phyloP scores from a whole-genome alignment of 2,888 invertebrate species.

The Thereva unica region DNA sequence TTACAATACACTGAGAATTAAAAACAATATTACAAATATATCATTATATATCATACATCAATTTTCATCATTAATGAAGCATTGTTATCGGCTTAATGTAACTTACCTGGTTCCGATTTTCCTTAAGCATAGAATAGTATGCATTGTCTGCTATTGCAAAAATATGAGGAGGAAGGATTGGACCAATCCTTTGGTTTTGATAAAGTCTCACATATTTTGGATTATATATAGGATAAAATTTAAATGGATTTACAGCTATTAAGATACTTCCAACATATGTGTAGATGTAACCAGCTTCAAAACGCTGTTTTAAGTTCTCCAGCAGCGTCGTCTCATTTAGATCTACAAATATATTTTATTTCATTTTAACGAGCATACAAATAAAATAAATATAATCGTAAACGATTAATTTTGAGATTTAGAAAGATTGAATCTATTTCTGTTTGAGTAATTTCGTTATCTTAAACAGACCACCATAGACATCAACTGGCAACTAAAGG shows the following conservation, averaged over 20 bases:
- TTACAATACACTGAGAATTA: conserved; percentile 76
- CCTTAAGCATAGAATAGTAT: conserved; percentile 91
- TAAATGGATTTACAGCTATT: conserved; percentile 92
- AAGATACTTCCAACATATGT: conserved; percentile 95
- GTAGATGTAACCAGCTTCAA: conserved; percentile 91
- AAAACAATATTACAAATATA: not conserved
- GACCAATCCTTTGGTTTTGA: conserved; percentile 87
- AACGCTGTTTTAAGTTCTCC: conserved; percentile 86
- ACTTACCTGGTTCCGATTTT: conserved; percentile 74
- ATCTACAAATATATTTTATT: conserved; percentile 59
- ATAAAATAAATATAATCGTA: not conserved
- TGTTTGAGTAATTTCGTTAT: too few species aligned
- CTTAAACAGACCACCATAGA: too few species aligned
- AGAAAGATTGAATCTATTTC: not conserved
- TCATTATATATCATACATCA: too few species aligned
- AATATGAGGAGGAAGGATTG: conserved; percentile 93
- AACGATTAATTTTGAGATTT: conserved; percentile 1
- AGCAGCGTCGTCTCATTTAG: conserved; percentile 90
- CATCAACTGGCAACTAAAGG: too few species aligned
- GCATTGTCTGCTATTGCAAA: conserved; percentile 95
- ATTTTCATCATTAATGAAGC: too few species aligned
- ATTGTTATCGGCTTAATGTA: too few species aligned
- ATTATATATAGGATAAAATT: conserved; percentile 96
- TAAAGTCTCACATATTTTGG: conserved; percentile 96
- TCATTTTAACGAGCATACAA: not conserved